A percentile compares a stretch with the other conserved stretches of the same genome.
Evolutionary conservation across 2,797 vertebrate genomes (phyloP).

Genomic region (Paedocypris micromegethes): DNA sequence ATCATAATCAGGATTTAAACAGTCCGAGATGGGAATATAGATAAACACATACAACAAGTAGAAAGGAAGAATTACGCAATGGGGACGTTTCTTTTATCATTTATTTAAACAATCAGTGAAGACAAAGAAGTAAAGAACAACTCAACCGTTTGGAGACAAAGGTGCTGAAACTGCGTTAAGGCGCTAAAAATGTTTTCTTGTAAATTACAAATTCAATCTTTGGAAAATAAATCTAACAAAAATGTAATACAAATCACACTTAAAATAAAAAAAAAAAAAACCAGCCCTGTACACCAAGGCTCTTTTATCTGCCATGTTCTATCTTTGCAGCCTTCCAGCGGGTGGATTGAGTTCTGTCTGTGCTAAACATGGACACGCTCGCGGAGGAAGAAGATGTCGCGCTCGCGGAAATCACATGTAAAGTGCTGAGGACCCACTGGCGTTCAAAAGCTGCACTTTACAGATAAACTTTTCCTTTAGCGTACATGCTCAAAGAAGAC

Average conservation of each 20-base stretch:
- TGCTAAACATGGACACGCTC: conserved; percentile 45
- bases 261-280: not conserved
- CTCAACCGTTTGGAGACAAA: conserved; percentile 6
- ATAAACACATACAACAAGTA: conserved; percentile 19
- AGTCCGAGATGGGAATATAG: not conserved
- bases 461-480: not conserved
- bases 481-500: conserved; percentile 9
- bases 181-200: too few relatives aligned
- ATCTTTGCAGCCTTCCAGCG: conserved; percentile 38
- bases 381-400: conserved; percentile 2
- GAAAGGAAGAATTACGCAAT: conserved; percentile 21
- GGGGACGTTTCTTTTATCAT: conserved; percentile 34
- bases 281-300: conserved; percentile 33
- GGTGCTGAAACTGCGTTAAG: not conserved
- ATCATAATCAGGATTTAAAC: not conserved
- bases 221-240: too few relatives aligned
- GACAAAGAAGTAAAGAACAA: conserved; percentile 11
- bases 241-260: too few relatives aligned
- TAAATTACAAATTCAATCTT: too few relatives aligned
- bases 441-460: conserved; percentile 7
- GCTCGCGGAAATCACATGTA: conserved; percentile 27
- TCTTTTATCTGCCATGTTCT: conserved; percentile 36
- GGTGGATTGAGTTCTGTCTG: conserved; percentile 33
- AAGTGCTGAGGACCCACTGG: conserved; percentile 21
- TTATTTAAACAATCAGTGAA: conserved; percentile 28